Evolutionary conservation across 2,888 invertebrate genomes (phyloP), one percentile per base, ranked within the genome.

Genomic region (Macroteleia sp.): DNA sequence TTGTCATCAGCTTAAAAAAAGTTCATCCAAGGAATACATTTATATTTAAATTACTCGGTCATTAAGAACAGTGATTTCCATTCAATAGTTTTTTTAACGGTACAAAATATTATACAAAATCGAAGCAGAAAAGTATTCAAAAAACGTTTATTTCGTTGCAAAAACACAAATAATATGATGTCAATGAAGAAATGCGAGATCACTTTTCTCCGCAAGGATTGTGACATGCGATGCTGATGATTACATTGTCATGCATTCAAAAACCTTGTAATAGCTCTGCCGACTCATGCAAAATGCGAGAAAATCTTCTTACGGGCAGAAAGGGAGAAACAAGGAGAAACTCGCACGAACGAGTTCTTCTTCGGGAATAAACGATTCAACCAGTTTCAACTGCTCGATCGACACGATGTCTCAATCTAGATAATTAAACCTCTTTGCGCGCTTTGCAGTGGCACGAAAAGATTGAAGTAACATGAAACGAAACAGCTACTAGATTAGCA

Each of bases 371-470:
- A 62, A 67, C 48, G 66, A 74, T 77, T 80, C 77, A 59, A 77
- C 67, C 77, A 70, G 57, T 74, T 66, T 59, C 61, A 46, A 73
- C 52, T 62, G 66, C 59, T 50, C 61, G 75, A 81, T 81, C 46
- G 74, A 77, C 73, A 56, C 75, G 74, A 81, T 74, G 74, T 71
- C 77, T 76, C 75, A 81, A 81, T 81, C 69, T 32, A 75, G 71
- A 75, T 81, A 81, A 81, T 79, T 81, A 75, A 81, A 77, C 75
- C 78, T 80, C 76, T 76, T 80, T 76, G 62, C 78, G 70, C 75
- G 46, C 73, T 57, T 70, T 42, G 52, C 73, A 54, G 48, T 50
- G 54, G 70, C 70, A 73, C 64, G 64, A 34, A 57, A 80, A 80
- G 59, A 61, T 25, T 59, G 19, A 41, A 46, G 64, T 48, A 66